Conservation (phyloP, 2,888 invertebrate species). For the Erebia aethiops region DNA sequence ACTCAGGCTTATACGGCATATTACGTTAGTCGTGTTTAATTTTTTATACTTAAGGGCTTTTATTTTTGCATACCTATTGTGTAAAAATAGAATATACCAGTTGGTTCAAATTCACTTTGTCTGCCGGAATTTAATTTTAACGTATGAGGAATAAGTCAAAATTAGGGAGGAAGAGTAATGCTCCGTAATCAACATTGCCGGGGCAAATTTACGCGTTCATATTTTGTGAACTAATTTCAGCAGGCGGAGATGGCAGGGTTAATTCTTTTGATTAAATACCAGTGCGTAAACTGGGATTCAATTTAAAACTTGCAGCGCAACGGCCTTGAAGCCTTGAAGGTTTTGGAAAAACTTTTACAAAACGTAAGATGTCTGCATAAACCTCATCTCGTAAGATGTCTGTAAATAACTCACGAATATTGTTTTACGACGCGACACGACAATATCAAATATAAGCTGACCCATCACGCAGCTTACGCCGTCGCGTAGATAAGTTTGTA, state of each 20-base stretch:
- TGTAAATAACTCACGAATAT: no score
- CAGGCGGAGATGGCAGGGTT: slow-evolving; percentile 1
- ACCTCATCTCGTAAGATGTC: no score
- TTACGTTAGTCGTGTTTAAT: no score
- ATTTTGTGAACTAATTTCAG: slow-evolving; percentile 16
- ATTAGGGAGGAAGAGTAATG: slow-evolving; percentile 15
- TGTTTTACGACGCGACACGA: no score
- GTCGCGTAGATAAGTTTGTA: no score
- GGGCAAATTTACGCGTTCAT: slow-evolving; percentile 4
- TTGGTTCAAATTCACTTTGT: not conserved
- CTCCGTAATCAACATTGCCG: slow-evolving; percentile 14
- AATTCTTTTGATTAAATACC: slow-evolving; percentile 32
- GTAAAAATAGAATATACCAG: not conserved
- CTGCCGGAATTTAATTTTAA: slow-evolving; percentile 12
- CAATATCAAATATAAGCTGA: no score
- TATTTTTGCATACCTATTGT: not conserved
- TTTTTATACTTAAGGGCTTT: no score
- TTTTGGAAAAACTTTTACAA: not conserved
- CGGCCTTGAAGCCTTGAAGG: no score
- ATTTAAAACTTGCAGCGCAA: not conserved
- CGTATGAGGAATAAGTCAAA: slow-evolving; percentile 8
- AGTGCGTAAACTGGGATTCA: slow-evolving; percentile 14
- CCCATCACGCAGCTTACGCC: no score
- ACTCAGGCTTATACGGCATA: no score
- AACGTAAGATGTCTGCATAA: not conserved